Percentiles rank a stretch among this genome's conserved stretches.
Evolutionary conservation across 1,140 invertebrate genomes (phyloP).

Genomic region (Halyomorpha halys): DNA sequence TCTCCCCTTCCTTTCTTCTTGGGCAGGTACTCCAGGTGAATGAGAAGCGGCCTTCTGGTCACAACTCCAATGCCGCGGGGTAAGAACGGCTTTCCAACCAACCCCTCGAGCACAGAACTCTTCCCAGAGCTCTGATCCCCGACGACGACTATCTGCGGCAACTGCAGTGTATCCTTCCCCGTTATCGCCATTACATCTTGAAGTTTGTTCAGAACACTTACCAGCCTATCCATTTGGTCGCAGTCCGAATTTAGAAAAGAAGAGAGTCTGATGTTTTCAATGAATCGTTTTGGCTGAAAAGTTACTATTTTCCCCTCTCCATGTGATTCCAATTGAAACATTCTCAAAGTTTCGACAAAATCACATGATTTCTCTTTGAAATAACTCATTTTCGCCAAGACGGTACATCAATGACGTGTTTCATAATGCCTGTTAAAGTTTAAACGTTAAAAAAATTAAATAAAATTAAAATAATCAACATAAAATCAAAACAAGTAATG

Average conservation of each 20-base stretch:
- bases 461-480: too few species aligned
- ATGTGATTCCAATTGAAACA: too few species aligned
- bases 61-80: constrained; percentile 30
- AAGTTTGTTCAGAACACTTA: constrained; percentile 27
- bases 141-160: constrained; percentile 31
- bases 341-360: too few species aligned
- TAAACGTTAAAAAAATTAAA: too few species aligned
- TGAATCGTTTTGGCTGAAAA: too few species aligned
- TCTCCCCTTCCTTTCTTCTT: not conserved
- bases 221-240: constrained; percentile 27
- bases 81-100: constrained; percentile 30
- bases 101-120: constrained; percentile 31
- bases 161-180: constrained; percentile 20
- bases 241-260: constrained; percentile 9
- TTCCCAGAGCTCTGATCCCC: constrained; percentile 38
- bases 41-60: constrained; percentile 28
- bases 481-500: too few species aligned
- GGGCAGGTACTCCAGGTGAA: constrained; percentile 23
- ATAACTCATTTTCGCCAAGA: too few species aligned
- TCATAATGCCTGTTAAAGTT: too few species aligned
- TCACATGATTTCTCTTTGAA: too few species aligned
- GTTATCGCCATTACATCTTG: constrained; percentile 28
- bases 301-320: too few species aligned
- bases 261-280: too few species aligned
- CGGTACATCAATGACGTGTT: too few species aligned